Evolutionary conservation across 2,797 vertebrate genomes (phyloP).

Genomic region (Podarcis siculus): DNA sequence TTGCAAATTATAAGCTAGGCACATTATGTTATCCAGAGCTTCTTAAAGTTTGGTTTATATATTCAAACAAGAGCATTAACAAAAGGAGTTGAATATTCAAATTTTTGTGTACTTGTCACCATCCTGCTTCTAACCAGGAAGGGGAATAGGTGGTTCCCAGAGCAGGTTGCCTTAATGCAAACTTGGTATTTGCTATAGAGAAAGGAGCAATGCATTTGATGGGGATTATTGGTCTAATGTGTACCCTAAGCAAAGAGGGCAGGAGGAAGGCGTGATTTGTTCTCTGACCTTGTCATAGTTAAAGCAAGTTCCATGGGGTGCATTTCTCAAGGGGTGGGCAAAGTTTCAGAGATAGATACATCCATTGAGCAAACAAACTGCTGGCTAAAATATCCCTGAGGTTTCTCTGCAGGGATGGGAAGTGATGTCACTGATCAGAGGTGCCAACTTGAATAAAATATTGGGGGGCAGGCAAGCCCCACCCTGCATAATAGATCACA

Average conservation of each 20-base stretch:
- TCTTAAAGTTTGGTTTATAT: background rate
- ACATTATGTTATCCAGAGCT: background rate
- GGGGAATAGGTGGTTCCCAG: background rate
- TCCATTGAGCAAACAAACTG: too few species aligned
- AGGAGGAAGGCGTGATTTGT: background rate
- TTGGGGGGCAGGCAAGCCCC: too few species aligned
- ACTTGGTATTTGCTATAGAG: background rate
- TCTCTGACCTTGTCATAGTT: background rate
- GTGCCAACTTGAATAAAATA: too few species aligned
- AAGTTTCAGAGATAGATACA: too few species aligned
- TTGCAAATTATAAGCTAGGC: background rate
- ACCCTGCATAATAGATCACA: too few species aligned
- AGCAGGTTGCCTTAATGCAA: background rate
- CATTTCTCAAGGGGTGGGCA: too few species aligned
- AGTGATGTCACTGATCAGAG: too few species aligned
- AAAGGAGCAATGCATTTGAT: background rate
- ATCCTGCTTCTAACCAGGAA: background rate
- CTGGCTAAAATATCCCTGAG: too few species aligned
- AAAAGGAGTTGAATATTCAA: background rate
- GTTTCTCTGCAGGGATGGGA: too few species aligned
- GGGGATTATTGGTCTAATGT: too few species aligned
- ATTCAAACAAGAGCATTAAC: background rate
- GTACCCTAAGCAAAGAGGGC: too few species aligned
- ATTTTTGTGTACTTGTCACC: background rate
- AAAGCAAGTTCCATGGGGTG: background rate